Conservation (phyloP, 2,113 vertebrate genomes). For the Lophura nycthemera region DNA sequence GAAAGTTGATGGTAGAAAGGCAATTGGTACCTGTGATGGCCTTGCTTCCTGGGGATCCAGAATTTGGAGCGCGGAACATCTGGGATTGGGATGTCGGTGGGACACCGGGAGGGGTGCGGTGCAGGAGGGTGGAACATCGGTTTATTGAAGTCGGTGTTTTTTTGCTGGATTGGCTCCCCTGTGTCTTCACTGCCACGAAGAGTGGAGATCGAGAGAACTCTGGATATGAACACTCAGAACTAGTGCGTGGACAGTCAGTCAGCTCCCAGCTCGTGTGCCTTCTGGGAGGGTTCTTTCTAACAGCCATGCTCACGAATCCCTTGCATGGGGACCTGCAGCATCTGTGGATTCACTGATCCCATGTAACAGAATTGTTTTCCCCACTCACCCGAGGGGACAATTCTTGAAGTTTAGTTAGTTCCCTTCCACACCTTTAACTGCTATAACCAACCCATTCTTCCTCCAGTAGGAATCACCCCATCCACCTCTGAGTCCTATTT, state of each 20-base stretch:
- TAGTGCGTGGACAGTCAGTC: conserved; percentile 74
- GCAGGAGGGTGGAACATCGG: conserved; percentile 78
- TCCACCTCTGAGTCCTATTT: neutral
- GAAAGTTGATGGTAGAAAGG: conserved; percentile 5
- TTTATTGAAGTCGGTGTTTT: conserved; percentile 78
- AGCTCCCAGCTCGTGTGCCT: conserved; percentile 67
- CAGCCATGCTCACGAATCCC: neutral
- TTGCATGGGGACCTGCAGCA: neutral
- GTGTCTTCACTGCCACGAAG: conserved; percentile 84
- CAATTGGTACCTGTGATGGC: conserved; percentile 80
- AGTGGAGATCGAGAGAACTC: conserved; percentile 83
- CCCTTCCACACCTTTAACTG: neutral
- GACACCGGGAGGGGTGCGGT: conserved; percentile 65
- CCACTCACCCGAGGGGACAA: neutral
- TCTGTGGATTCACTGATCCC: neutral
- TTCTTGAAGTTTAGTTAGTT: neutral
- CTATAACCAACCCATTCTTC: neutral
- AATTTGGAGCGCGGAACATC: conserved; percentile 82
- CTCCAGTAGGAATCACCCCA: neutral
- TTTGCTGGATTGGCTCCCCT: conserved; percentile 80
- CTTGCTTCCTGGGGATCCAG: conserved; percentile 81
- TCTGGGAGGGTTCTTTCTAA: conserved; percentile 58
- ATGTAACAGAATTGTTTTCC: neutral
- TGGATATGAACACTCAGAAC: conserved; percentile 81
- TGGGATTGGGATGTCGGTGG: conserved; percentile 78